Evolutionary conservation across 2,113 vertebrate species (phyloP), one percentile per base, ranked within the genome.

Genomic region (Hypomesus transpacificus): DNA sequence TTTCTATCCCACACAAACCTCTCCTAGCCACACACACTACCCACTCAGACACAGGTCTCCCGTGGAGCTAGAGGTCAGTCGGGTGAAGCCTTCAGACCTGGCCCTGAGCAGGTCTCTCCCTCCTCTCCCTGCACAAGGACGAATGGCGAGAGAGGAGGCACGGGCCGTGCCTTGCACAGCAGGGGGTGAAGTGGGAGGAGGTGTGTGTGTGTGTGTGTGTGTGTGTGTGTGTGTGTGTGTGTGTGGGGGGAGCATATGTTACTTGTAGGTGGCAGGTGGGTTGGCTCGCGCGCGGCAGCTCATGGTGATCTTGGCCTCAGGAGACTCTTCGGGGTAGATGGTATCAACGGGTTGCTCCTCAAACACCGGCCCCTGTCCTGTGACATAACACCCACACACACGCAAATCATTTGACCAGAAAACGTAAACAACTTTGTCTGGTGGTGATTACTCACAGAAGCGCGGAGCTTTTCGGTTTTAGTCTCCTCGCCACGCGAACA

Each of bases 251-350:
- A 82, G 68, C 86, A 87, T 87, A 87, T 88, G 82, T 93, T 93
- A 99, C 97, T 89, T 96, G 93, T 98, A 98, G 86, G 91, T 89
- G 54, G 96, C 94, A 81, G 91, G 89, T 81, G 97, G 97, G 85
- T 91, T 87, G 76, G 94, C 96, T 70, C 93, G 89, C 8, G 95
- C 95, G 66, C 94, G 91, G 86, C 97, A 98, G 85, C 89, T 96
- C 88, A 99, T 91, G 69, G 92, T 94, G 79, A 99, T 94, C 85
- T 95, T 96, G 75, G 93, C 94, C 88, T 99, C 97, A 11, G 91
- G 92, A 16, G 95, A 96, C 85, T 99, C 97, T 84, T 98, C 96
- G 1, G 96, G 95, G 86, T 98, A 97, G 87, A 99, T 94, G 24
- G 95, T 97, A 86, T 98, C 93, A 46, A 94, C 90, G 14, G 97